Evolutionary conservation across 2,888 invertebrate species (phyloP).

Genomic region (Carterocephalus palaemon): DNA sequence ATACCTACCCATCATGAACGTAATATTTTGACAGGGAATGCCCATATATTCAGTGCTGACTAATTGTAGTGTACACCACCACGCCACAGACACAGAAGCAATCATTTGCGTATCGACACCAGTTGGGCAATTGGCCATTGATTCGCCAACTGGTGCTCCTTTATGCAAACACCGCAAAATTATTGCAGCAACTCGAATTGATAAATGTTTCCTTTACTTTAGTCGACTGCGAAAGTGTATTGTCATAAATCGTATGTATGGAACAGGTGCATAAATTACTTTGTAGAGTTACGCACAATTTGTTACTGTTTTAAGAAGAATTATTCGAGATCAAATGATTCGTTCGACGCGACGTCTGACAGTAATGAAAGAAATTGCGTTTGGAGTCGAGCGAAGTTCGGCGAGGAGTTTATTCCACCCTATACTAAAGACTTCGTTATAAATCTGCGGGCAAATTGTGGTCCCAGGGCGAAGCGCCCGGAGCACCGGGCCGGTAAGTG

Average conservation of each 20-base stretch:
- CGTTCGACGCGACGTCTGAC: conserved; percentile 5
- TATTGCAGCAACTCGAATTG: conserved; percentile 35
- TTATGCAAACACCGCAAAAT: conserved; percentile 27
- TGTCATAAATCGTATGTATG: conserved; percentile 9
- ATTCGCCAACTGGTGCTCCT: conserved; percentile 41
- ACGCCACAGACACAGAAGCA: no score
- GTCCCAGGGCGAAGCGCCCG: conserved; percentile 46
- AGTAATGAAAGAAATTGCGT: conserved; percentile 11
- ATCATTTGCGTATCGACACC: conserved; percentile 10
- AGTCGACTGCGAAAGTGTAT: not conserved
- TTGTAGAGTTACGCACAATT: conserved; percentile 16
- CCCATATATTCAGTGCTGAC: conserved; percentile 1
- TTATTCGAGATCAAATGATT: conserved; percentile 13
- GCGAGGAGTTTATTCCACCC: not conserved
- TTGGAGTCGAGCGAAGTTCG: conserved; percentile 9
- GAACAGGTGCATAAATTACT: conserved; percentile 13
- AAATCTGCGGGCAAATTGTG: conserved; percentile 37
- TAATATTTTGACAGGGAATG: conserved; percentile 3
- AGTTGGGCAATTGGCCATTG: conserved; percentile 41
- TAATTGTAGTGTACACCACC: conserved; percentile 6
- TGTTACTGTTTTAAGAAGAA: conserved; percentile 14
- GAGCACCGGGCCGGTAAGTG: conserved; percentile 63
- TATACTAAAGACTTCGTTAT: conserved; percentile 30
- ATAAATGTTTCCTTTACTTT: conserved; percentile 12
- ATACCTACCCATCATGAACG: no score